phyloP scores from a whole-genome alignment of 1,140 invertebrate genomes.

The Zaprionus capensis region DNA sequence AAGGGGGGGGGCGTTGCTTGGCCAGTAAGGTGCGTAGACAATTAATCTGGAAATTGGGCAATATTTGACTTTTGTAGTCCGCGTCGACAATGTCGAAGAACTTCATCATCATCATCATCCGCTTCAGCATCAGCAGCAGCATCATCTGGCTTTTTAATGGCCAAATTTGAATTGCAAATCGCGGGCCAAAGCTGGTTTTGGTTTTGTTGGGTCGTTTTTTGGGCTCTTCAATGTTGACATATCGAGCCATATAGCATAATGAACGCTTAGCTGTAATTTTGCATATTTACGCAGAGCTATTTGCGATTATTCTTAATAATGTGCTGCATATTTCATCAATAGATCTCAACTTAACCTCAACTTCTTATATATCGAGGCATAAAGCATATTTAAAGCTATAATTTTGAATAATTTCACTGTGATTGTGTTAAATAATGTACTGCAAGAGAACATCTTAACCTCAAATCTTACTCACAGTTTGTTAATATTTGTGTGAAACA shows the following conservation, averaged over 20 bases:
- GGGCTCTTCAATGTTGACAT: slow-evolving; percentile 69
- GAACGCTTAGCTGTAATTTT: slow-evolving; percentile 64
- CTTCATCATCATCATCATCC: slow-evolving; percentile 13
- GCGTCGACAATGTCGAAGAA: slow-evolving; percentile 19
- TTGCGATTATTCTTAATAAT: slow-evolving; percentile 53
- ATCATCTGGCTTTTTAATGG: slow-evolving; percentile 73
- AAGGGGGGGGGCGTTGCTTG: background rate
- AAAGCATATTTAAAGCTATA: no score
- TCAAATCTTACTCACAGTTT: no score
- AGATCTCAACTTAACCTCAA: background rate
- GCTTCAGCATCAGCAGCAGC: slow-evolving; percentile 6
- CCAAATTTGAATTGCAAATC: slow-evolving; percentile 81
- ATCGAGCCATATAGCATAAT: slow-evolving; percentile 76
- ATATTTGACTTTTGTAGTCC: slow-evolving; percentile 82
- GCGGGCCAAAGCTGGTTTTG: slow-evolving; percentile 23
- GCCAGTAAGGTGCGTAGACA: slow-evolving; percentile 76
- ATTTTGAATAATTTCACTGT: background rate
- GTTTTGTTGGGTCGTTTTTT: slow-evolving; percentile 27
- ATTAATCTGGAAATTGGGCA: slow-evolving; percentile 81
- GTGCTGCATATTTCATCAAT: background rate
- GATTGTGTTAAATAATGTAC: no score
- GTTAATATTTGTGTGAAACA: no score
- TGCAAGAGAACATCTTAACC: no score
- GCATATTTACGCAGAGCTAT: slow-evolving; percentile 54
- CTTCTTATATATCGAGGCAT: background rate